Evolutionary conservation across 2,797 vertebrate genomes (phyloP).

Genomic region (Acrossocheilus wenchowensis): DNA sequence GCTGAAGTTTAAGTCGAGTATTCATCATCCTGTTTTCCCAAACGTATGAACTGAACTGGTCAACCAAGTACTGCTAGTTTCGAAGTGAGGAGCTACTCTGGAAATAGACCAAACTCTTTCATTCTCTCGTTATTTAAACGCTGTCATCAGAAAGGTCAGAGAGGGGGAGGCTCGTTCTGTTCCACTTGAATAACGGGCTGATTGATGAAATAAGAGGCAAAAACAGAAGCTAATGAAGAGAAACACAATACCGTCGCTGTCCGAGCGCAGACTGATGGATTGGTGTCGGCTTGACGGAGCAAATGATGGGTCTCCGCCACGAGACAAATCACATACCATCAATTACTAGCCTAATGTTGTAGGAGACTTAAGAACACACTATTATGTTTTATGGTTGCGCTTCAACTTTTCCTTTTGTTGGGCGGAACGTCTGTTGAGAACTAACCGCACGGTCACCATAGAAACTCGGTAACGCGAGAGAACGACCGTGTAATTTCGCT

Average conservation of each 20-base stretch:
- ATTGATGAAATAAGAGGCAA: slow-evolving; percentile 62
- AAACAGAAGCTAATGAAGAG: slow-evolving; percentile 65
- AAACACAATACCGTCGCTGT: slow-evolving; percentile 62
- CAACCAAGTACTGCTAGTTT: neutral
- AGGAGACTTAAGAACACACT: slow-evolving; percentile 4
- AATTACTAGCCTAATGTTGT: slow-evolving; percentile 42
- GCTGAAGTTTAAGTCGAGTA: neutral
- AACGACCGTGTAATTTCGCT: neutral
- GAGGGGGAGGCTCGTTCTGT: slow-evolving; percentile 47
- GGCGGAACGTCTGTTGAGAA: neutral
- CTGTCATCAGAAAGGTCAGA: slow-evolving; percentile 56
- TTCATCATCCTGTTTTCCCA: neutral
- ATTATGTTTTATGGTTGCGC: slow-evolving; percentile 15
- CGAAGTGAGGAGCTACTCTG: neutral
- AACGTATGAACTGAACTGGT: neutral
- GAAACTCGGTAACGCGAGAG: slow-evolving; percentile 16
- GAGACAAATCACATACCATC: slow-evolving; percentile 56
- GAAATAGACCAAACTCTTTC: slow-evolving; percentile 28
- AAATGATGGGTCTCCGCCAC: slow-evolving; percentile 51
- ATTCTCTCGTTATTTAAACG: slow-evolving; percentile 52
- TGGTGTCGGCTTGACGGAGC: slow-evolving; percentile 60
- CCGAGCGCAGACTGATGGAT: slow-evolving; percentile 62
- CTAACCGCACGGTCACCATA: neutral
- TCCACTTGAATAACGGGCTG: slow-evolving; percentile 56
- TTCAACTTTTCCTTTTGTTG: slow-evolving; percentile 20